phyloP scores from a whole-genome alignment of 2,888 invertebrate genomes.

The Cheilosia scutellata region DNA sequence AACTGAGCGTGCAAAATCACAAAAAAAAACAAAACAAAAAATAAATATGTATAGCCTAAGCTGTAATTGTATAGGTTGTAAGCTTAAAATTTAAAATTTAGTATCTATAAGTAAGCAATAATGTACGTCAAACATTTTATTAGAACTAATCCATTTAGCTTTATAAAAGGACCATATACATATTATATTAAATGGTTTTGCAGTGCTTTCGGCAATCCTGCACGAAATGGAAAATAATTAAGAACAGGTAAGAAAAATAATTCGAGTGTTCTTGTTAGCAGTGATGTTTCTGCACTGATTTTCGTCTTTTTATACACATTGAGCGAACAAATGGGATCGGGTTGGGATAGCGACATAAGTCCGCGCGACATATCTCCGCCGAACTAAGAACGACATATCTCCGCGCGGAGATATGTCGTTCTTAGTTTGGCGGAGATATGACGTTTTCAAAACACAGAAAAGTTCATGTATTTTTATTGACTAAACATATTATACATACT shows the following conservation, averaged over 20 bases:
- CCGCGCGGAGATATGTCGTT: no score
- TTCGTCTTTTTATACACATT: no score
- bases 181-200: background rate
- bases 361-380: no score
- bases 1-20: constrained; percentile 10
- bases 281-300: no score
- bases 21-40: constrained; percentile 10
- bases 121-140: constrained; percentile 20
- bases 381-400: no score
- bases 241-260: background rate
- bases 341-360: no score
- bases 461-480: no score
- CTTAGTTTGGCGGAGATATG: no score
- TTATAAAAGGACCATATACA: constrained; percentile 44
- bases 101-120: constrained; percentile 23
- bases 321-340: no score
- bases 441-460: no score
- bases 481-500: no score
- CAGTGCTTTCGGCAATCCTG: background rate
- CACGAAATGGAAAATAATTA: background rate
- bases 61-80: constrained; percentile 47
- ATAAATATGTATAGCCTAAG: constrained; percentile 5
- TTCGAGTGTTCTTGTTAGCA: no score
- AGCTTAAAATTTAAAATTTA: background rate
- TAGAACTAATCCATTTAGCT: constrained; percentile 16